phyloP scores from a whole-genome alignment of 2,113 vertebrate genomes.

The Poecile atricapillus region DNA sequence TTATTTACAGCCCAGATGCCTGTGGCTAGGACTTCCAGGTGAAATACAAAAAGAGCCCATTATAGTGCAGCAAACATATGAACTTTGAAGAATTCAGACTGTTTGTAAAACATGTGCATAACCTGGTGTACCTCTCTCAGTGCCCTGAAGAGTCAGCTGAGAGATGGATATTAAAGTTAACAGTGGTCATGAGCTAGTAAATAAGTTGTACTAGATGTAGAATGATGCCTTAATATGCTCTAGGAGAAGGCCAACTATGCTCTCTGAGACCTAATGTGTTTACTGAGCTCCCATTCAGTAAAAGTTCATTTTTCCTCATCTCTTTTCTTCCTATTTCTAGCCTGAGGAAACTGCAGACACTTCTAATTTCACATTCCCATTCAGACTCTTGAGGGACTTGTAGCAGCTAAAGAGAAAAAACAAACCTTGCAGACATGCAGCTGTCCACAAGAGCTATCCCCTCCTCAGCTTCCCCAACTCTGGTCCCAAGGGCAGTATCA shows the following conservation, averaged over 20 bases:
- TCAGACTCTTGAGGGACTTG: background rate
- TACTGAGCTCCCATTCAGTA: background rate
- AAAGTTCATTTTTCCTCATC: background rate
- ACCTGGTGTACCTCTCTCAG: background rate
- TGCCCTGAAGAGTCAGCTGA: background rate
- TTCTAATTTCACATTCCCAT: background rate
- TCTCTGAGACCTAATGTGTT: background rate
- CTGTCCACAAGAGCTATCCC: background rate
- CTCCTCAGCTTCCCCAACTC: background rate
- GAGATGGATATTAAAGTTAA: background rate
- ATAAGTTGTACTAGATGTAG: background rate
- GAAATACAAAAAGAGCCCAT: background rate
- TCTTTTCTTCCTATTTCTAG: background rate
- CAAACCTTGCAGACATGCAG: background rate
- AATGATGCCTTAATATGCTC: background rate
- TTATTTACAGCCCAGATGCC: background rate
- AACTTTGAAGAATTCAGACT: background rate
- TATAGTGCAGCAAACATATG: rapidly evolving
- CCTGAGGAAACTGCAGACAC: background rate
- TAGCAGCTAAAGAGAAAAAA: background rate
- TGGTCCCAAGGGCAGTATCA: background rate
- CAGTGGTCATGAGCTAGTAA: background rate
- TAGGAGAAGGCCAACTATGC: background rate
- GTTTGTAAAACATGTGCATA: background rate
- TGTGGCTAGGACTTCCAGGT: background rate